Percentiles rank a stretch among this genome's conserved stretches.
Conservation (phyloP, 2,888 invertebrate genomes). For the Orchestes rusci region DNA sequence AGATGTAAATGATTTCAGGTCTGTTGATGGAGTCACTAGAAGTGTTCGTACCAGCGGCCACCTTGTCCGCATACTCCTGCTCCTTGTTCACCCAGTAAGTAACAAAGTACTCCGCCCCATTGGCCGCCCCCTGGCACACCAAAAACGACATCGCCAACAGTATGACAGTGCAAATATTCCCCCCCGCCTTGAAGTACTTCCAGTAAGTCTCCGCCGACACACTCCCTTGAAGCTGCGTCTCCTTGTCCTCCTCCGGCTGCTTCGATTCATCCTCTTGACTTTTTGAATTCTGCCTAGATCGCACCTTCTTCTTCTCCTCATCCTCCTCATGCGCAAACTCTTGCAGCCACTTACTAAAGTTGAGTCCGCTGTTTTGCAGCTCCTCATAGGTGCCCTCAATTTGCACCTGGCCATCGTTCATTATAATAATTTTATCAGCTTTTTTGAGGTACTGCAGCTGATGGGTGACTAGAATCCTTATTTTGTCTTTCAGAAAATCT, state of each 20-base stretch:
- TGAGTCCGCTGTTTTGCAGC: constrained; percentile 46
- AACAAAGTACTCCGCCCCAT: constrained; percentile 62
- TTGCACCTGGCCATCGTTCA: constrained; percentile 45
- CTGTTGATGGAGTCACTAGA: constrained; percentile 29
- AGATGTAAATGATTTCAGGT: constrained; percentile 43
- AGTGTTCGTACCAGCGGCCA: constrained; percentile 22
- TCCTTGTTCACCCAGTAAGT: constrained; percentile 53
- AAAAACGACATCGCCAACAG: constrained; percentile 47
- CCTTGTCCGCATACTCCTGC: constrained; percentile 32
- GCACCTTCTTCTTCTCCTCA: constrained; percentile 34
- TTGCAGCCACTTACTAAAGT: constrained; percentile 35
- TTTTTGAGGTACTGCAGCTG: constrained; percentile 54
- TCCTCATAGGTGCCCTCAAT: constrained; percentile 46
- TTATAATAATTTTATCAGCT: constrained; percentile 40
- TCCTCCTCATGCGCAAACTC: constrained; percentile 30
- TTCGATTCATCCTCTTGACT: constrained; percentile 36
- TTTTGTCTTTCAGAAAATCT: constrained; percentile 52
- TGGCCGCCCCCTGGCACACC: constrained; percentile 54
- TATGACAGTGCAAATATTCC: constrained; percentile 43
- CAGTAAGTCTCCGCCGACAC: constrained; percentile 40
- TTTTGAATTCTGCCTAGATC: constrained; percentile 38
- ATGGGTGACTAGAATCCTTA: constrained; percentile 62
- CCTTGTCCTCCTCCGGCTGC: constrained; percentile 36
- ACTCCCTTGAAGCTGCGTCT: constrained; percentile 35
- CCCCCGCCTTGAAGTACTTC: constrained; percentile 50